Evolutionary conservation across 2,888 invertebrate genomes (phyloP).

Genomic region (Heliconius ismenius): DNA sequence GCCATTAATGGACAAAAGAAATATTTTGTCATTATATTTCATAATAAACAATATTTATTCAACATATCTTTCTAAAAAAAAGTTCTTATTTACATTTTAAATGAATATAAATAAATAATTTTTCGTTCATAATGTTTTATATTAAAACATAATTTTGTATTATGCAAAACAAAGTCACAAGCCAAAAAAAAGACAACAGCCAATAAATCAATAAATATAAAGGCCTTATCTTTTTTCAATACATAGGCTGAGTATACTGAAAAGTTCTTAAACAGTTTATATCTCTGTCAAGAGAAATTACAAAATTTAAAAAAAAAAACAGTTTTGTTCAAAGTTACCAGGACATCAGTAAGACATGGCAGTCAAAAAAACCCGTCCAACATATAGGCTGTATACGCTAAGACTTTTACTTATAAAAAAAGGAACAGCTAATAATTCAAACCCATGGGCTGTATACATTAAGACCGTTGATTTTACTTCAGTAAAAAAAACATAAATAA

Average conservation of each 20-base stretch:
- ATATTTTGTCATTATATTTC: constrained; percentile 6
- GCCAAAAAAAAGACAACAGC: too few species aligned
- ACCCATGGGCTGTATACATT: background rate
- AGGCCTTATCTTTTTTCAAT: too few species aligned
- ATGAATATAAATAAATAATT: background rate
- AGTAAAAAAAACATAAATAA: background rate
- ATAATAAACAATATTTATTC: background rate
- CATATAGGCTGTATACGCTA: background rate
- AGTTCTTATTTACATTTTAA: background rate
- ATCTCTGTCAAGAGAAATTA: background rate
- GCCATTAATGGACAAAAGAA: too few species aligned
- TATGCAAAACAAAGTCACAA: background rate
- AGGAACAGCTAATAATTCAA: too few species aligned
- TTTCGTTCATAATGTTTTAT: background rate
- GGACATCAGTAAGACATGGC: background rate
- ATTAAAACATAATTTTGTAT: background rate
- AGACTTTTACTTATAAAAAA: background rate
- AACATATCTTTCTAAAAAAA: background rate
- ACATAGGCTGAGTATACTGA: too few species aligned
- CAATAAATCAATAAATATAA: too few species aligned
- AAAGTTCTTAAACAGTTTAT: too few species aligned
- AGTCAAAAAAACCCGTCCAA: background rate
- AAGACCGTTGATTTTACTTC: background rate
- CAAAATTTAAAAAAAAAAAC: background rate
- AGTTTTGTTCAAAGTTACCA: background rate